Conservation (phyloP, 2,797 vertebrate species). For the Pyrocephalus nanus region DNA sequence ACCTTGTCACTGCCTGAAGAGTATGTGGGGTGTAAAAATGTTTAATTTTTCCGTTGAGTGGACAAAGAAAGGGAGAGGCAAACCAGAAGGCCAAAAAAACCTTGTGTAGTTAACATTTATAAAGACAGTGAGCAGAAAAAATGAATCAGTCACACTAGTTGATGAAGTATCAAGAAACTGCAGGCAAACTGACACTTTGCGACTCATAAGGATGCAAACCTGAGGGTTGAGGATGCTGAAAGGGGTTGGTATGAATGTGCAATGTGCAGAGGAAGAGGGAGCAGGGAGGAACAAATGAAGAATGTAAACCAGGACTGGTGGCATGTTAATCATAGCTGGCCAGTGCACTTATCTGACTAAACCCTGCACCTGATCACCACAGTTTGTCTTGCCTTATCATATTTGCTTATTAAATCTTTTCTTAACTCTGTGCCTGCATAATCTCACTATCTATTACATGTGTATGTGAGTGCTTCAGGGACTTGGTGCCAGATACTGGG, state of each 20-base stretch:
- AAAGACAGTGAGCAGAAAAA: not conserved
- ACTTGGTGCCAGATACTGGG: not conserved
- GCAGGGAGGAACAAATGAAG: not conserved
- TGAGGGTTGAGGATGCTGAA: not conserved
- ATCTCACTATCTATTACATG: not conserved
- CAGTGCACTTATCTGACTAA: not conserved
- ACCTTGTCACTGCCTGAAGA: not conserved
- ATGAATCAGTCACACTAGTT: not conserved
- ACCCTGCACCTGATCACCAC: not conserved
- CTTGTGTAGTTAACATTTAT: not conserved
- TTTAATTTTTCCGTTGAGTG: not conserved
- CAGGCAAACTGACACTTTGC: not conserved
- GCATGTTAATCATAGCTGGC: not conserved
- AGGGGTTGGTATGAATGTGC: fast-evolving
- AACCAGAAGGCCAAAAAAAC: not conserved
- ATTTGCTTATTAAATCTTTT: not conserved
- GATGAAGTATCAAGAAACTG: not conserved
- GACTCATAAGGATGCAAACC: not conserved
- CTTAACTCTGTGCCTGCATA: not conserved
- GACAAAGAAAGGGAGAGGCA: not conserved
- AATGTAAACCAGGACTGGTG: not conserved
- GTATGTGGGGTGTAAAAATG: not conserved
- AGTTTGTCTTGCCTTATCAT: not conserved
- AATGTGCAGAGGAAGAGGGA: fast-evolving
- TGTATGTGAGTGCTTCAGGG: not conserved